Base-by-base conservation (phyloP, 2,113 vertebrate genomes). In the Leptobrachium leishanense region DNA sequence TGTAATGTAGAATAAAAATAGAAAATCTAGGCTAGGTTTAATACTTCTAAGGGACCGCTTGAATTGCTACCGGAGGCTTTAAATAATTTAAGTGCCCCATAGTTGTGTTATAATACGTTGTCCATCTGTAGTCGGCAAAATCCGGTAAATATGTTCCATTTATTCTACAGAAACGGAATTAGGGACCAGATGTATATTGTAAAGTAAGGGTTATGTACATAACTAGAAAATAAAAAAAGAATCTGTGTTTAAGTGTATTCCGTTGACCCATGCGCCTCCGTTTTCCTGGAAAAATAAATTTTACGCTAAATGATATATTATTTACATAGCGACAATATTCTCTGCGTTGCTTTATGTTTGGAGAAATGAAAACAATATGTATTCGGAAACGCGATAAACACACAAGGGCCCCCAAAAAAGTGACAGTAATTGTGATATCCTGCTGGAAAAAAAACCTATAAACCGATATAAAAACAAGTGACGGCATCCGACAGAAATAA, bases 151-250 rank as follows among this genome's bases (percentile, higher is more conserved):
- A 72, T 72, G 15, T 50, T 40, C 6, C 50, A 72, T 72, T 53
- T 44, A 53, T 72, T 72, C 46, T 44, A 44, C 3, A 40, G 69
- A 31, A 72, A 72, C 44, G 53, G 4, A 72, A 54, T 72, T 72
- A 20, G 39, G 2, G 69, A 43, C n/a, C 31, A 53, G 20, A 46
- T 54, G 69, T n/a, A n/a, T n/a, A n/a, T n/a, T n/a, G n/a, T n/a
- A n/a, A n/a, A n/a, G n/a, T n/a, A n/a, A n/a, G n/a, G n/a, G n/a
- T n/a, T n/a, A n/a, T n/a, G 8, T 8, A 72, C 20, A 72, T 31
- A 55, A 8, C 54, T 72, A 54, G 7, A 9, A 31, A 40, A 72
- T 11, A 44, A 72, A 39, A 41, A 72, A 11, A 39, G 8, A 2
- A 4, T 2, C 12, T 2, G 7, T 71, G 20, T 10, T 54, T 39